These are phyloP conservation scores for Holacanthella duospinosa DNA, from an alignment of 2,888 invertebrate genomes.

Conservation along the genomic window DNA sequence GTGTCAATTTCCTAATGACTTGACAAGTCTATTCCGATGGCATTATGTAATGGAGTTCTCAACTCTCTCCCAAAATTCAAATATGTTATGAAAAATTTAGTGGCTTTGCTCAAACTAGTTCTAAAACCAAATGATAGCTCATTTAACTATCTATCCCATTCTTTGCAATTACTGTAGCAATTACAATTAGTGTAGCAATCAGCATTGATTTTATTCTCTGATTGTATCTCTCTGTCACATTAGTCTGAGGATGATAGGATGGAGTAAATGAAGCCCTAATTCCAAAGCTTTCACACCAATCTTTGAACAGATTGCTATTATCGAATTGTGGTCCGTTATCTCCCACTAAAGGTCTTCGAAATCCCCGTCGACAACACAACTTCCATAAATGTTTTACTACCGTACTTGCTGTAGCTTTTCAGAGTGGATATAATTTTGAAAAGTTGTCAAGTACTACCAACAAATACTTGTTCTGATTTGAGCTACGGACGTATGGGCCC, in stretches of 20 bases:
- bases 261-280: no score
- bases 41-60: no score
- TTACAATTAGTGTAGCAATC: no score
- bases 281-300: no score
- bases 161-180: constrained; percentile 6
- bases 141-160: constrained; percentile 19
- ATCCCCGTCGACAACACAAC: constrained; percentile 14
- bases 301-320: no score
- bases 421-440: constrained; percentile 14
- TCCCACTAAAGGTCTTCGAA: constrained; percentile 5
- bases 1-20: not conserved
- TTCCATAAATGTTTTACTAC: constrained; percentile 14
- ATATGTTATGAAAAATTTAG: constrained; percentile 19
- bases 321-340: no score
- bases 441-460: constrained; percentile 15
- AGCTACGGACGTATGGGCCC: constrained; percentile 20
- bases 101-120: no score
- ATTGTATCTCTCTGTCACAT: no score
- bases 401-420: constrained; percentile 7
- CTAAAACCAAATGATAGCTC: constrained; percentile 19
- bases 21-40: constrained; percentile 17
- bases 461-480: constrained; percentile 10
- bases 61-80: no score
- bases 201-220: constrained; percentile 18
- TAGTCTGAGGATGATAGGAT: constrained; percentile 19